Conservation (phyloP, 2,113 vertebrate species). For the Sylvia atricapilla region DNA sequence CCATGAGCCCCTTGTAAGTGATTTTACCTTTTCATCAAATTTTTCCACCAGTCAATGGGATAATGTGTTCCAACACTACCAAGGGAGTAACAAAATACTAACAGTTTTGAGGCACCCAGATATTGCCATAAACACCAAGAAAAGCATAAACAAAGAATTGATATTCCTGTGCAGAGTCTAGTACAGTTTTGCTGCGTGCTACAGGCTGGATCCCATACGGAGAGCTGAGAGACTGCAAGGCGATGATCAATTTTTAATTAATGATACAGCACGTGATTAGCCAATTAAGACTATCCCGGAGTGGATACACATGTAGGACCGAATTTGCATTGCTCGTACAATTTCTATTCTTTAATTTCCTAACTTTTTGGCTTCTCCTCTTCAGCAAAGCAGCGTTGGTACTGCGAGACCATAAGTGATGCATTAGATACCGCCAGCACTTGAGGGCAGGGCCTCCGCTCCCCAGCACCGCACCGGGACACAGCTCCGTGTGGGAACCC, state of each 20-base stretch:
- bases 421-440: fast-evolving
- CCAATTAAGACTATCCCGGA: not conserved
- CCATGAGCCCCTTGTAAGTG: fast-evolving
- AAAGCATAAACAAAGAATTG: not conserved
- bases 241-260: not conserved
- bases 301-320: fast-evolving
- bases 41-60: not conserved
- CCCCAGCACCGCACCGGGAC: fast-evolving
- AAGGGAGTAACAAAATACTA: not conserved
- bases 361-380: not conserved
- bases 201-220: not conserved
- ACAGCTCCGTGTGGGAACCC: fast-evolving
- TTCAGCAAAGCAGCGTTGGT: not conserved
- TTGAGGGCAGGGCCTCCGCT: fast-evolving
- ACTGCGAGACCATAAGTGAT: fast-evolving
- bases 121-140: not conserved
- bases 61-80: not conserved
- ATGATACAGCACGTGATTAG: not conserved
- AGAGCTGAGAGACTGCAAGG: not conserved
- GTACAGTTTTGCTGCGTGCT: not conserved
- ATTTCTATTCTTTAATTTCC: not conserved
- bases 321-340: not conserved
- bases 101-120: not conserved
- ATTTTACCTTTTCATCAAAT: not conserved
- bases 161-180: not conserved